Percentiles rank a stretch among this genome's conserved stretches.
These are phyloP conservation scores for Acanthis flammea DNA, from an alignment of 2,797 vertebrate species.

Conservation along the genomic window DNA sequence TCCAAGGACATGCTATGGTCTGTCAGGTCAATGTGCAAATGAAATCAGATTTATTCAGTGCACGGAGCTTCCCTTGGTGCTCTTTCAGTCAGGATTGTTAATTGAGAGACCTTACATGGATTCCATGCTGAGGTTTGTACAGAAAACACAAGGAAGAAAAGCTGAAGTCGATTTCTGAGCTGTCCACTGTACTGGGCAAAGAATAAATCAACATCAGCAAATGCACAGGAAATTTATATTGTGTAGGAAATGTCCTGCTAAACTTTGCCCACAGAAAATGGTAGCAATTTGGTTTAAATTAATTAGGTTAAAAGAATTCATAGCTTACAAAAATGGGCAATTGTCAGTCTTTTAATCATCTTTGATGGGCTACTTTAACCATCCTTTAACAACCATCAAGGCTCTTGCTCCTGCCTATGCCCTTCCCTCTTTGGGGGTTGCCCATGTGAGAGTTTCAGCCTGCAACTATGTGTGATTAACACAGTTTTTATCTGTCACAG, in stretches of 20 bases:
- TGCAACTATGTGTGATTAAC: background rate
- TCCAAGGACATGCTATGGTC: slow-evolving; percentile 30
- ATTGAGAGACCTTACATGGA: background rate
- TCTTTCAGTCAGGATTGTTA: background rate
- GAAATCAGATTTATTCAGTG: slow-evolving; percentile 24
- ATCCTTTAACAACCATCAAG: background rate
- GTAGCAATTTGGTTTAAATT: background rate
- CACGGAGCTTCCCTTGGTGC: background rate
- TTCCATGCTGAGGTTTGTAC: background rate
- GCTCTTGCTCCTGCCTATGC: background rate
- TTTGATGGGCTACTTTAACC: background rate
- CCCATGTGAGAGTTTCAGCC: background rate
- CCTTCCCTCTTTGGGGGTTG: background rate
- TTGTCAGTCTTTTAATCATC: background rate
- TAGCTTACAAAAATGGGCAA: background rate
- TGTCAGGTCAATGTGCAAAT: slow-evolving; percentile 60
- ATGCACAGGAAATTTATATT: background rate
- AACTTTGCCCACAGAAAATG: background rate
- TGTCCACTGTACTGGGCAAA: background rate
- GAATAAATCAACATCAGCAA: background rate
- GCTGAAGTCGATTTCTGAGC: background rate
- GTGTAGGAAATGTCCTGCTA: background rate
- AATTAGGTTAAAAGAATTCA: background rate
- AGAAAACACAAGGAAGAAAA: background rate
- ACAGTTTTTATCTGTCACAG: background rate